Percentiles rank a stretch among this genome's conserved stretches.
Evolutionary conservation across 1,140 invertebrate species (phyloP).

Genomic region (Nomia melanderi): DNA sequence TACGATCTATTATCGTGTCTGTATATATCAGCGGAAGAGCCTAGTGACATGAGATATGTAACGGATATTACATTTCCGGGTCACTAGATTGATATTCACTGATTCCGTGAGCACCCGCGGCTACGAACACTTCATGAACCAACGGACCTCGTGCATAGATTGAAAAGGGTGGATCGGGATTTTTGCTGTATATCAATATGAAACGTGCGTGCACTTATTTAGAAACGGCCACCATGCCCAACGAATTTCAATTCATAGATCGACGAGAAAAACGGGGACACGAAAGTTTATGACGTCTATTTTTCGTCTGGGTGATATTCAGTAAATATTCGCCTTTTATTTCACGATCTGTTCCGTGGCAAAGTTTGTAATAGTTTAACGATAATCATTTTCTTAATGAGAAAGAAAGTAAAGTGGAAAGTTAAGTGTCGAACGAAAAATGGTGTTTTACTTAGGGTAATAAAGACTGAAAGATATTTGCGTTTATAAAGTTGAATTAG

Average conservation of each 20-base stretch:
- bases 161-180: slow-evolving; percentile 16
- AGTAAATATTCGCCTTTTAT: too few species aligned
- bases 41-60: slow-evolving; percentile 55
- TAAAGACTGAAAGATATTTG: too few species aligned
- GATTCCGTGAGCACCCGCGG: slow-evolving; percentile 24
- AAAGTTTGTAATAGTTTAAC: too few species aligned
- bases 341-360: too few species aligned
- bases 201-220: slow-evolving; percentile 24
- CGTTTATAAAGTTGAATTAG: too few species aligned
- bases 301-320: too few species aligned
- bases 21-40: slow-evolving; percentile 22
- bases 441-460: too few species aligned
- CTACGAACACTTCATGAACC: slow-evolving; percentile 37
- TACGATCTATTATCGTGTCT: slow-evolving; percentile 54
- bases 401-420: too few species aligned
- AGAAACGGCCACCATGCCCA: not conserved
- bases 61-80: slow-evolving; percentile 64
- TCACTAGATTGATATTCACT: slow-evolving; percentile 58
- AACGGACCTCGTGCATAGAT: slow-evolving; percentile 11
- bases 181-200: not conserved
- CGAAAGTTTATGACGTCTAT: not conserved
- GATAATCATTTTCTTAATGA: too few species aligned
- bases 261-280: not conserved
- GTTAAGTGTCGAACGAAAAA: too few species aligned
- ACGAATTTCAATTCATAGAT: not conserved